phyloP scores from a whole-genome alignment of 2,888 invertebrate species.

The Euplagia quadripunctaria region DNA sequence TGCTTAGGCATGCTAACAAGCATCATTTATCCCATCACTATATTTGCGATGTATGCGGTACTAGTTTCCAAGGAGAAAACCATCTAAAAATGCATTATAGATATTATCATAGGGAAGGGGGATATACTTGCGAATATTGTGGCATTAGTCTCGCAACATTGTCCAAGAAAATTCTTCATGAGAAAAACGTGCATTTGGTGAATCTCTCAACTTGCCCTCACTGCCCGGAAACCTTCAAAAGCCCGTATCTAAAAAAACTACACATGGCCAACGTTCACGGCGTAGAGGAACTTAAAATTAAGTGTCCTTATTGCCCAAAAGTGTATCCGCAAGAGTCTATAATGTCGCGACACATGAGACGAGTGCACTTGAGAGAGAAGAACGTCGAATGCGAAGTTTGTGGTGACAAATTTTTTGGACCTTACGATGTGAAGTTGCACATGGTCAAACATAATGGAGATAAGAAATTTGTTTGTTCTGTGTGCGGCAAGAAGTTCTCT shows the following conservation, averaged over 20 bases:
- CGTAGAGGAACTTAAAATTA: conserved; percentile 80
- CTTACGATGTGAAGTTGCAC: conserved; percentile 82
- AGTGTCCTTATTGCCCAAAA: conserved; percentile 82
- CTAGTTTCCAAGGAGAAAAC: conserved; percentile 83
- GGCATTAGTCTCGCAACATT: conserved; percentile 80
- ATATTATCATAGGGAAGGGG: conserved; percentile 80
- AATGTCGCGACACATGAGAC: conserved; percentile 88
- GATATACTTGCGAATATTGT: conserved; percentile 80
- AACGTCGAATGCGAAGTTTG: conserved; percentile 82
- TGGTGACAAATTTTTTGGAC: conserved; percentile 79
- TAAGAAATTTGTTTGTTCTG: conserved; percentile 86
- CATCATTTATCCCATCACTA: conserved; percentile 81
- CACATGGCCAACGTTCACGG: conserved; percentile 80
- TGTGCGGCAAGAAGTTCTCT: conserved; percentile 88
- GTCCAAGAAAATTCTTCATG: conserved; percentile 80
- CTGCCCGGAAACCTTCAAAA: conserved; percentile 81
- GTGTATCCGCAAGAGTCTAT: conserved; percentile 86
- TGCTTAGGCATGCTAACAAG: conserved; percentile 80
- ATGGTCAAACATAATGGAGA: conserved; percentile 86
- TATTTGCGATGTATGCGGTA: conserved; percentile 82
- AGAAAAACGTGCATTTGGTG: conserved; percentile 77
- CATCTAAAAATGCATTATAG: conserved; percentile 82
- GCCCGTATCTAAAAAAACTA: conserved; percentile 78
- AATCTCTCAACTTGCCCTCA: conserved; percentile 77
- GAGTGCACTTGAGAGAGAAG: conserved; percentile 85